Conservation (phyloP, 2,113 vertebrate species). For the Ia io region DNA sequence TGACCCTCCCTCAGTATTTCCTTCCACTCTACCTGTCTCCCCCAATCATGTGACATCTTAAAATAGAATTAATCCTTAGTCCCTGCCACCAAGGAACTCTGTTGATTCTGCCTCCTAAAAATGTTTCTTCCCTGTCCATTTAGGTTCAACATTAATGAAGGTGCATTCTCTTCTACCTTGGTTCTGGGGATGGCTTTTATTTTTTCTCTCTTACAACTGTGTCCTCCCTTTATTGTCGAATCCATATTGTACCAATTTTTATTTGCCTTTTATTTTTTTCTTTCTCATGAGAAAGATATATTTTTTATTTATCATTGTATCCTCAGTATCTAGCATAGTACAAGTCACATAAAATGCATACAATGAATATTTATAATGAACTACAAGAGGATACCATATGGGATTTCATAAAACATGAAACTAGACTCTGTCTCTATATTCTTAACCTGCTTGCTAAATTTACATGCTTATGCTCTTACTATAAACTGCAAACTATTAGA, state of each 20-base stretch:
- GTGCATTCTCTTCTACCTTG: not conserved
- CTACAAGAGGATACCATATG: constrained; percentile 47
- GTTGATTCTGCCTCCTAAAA: not conserved
- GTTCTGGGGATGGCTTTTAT: not conserved
- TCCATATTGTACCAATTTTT: not conserved
- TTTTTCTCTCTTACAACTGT: not conserved
- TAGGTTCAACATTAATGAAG: not conserved
- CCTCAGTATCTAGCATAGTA: not conserved
- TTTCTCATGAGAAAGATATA: not conserved
- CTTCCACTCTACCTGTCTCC: not conserved
- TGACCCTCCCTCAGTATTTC: not conserved
- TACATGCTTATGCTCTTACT: not conserved
- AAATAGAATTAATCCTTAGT: not conserved
- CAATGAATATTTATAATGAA: constrained; percentile 60
- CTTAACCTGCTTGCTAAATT: constrained; percentile 56
- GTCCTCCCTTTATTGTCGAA: not conserved
- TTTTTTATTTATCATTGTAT: constrained; percentile 44
- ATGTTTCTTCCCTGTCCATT: not conserved
- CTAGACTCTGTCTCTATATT: not conserved
- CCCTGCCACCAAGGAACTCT: not conserved
- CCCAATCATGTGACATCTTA: not conserved
- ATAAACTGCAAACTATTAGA: constrained; percentile 43
- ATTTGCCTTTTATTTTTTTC: not conserved
- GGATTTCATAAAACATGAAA: constrained; percentile 52
- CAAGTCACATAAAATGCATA: constrained; percentile 37